phyloP scores from a whole-genome alignment of 2,888 invertebrate genomes.

The Stomorhina lunata region DNA sequence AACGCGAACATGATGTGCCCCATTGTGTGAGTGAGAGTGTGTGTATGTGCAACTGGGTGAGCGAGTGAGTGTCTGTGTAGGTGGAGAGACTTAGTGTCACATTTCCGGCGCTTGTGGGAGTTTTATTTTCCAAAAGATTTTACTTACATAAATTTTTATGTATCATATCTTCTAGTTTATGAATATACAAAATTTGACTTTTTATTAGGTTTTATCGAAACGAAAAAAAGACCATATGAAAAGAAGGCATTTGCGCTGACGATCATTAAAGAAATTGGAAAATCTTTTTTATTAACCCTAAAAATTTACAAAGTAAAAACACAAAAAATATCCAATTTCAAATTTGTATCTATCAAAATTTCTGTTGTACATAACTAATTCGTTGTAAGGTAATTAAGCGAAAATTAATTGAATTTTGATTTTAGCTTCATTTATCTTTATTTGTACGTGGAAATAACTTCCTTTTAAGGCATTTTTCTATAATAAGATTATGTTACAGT shows the following conservation, averaged over 20 bases:
- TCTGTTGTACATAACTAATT: background rate
- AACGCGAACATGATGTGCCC: background rate
- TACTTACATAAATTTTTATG: background rate
- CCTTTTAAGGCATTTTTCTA: too few species aligned
- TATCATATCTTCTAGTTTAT: conserved; percentile 20
- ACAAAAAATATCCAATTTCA: background rate
- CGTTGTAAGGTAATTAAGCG: too few species aligned
- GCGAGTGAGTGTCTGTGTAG: conserved; percentile 46
- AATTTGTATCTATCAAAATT: background rate
- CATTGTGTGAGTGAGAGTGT: background rate
- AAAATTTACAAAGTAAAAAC: background rate
- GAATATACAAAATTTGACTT: conserved; percentile 11
- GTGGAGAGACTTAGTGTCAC: conserved; percentile 62
- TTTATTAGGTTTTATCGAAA: background rate
- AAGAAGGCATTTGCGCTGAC: too few species aligned
- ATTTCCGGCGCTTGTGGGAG: conserved; percentile 64
- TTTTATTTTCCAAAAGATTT: conserved; percentile 19
- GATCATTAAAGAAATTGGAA: too few species aligned
- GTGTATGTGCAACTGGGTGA: background rate
- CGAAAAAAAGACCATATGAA: background rate
- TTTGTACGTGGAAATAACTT: too few species aligned
- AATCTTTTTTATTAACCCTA: too few species aligned
- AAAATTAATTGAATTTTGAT: too few species aligned
- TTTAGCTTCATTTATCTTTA: too few species aligned
- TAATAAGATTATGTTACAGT: too few species aligned